phyloP scores from a whole-genome alignment of 37 sponge, comb jelly and placozoan species.

The Agelas oroides region DNA sequence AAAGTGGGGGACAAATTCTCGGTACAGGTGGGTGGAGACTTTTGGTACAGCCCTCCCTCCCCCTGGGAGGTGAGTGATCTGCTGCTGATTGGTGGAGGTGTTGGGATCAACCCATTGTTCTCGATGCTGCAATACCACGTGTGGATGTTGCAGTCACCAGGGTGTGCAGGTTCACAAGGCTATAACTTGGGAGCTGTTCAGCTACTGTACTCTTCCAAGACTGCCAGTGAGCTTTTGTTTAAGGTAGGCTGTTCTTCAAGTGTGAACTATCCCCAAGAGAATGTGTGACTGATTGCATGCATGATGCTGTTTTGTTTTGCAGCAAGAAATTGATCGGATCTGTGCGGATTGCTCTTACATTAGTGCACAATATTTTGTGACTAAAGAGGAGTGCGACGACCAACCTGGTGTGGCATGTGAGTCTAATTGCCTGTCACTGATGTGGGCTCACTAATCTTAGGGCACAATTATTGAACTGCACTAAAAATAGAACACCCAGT shows the following conservation, averaged over 20 bases:
- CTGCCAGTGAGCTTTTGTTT: constrained; percentile 64
- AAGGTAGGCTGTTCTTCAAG: constrained; percentile 34
- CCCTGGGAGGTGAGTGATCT: constrained; percentile 17
- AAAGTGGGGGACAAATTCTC: constrained; percentile 46
- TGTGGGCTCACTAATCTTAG: no score
- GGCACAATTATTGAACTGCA: no score
- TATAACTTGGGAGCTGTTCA: constrained; percentile 35
- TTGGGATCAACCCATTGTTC: constrained; percentile 87
- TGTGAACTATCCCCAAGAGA: no score
- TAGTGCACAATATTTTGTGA: constrained; percentile 57
- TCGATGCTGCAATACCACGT: constrained; percentile 77
- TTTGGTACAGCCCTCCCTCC: constrained; percentile 52
- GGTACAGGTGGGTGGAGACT: constrained; percentile 83
- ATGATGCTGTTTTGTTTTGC: not conserved
- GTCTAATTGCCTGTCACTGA: not conserved
- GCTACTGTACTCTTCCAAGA: constrained; percentile 70
- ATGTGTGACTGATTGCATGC: no score
- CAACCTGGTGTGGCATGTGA: constrained; percentile 1
- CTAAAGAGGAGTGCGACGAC: constrained; percentile 6
- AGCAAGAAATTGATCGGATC: constrained; percentile 46
- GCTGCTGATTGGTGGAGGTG: constrained; percentile 82
- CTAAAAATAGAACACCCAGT: no score
- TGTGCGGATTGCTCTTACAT: constrained; percentile 1
- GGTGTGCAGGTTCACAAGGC: not conserved
- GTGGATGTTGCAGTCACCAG: not conserved